Conservation (phyloP, 2,888 invertebrate species). For the Harpalus rubripes region DNA sequence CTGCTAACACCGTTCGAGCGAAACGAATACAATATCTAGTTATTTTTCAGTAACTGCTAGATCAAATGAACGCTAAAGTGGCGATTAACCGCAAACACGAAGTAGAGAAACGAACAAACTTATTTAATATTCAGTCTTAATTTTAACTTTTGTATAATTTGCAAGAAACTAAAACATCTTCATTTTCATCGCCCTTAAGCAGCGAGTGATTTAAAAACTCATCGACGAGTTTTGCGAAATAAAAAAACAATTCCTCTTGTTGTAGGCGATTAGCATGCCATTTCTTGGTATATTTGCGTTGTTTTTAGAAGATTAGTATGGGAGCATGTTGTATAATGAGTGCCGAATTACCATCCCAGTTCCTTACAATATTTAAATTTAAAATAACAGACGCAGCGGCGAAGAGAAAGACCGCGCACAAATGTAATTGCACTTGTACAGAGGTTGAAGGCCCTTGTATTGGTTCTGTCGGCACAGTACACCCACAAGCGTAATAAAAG, state of each 20-base stretch:
- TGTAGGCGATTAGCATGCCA: slow-evolving; percentile 31
- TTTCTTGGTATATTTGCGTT: slow-evolving; percentile 22
- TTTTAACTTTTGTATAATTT: too few species aligned
- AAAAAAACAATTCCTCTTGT: not conserved
- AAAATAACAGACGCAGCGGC: slow-evolving; percentile 17
- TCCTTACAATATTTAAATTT: slow-evolving; percentile 44
- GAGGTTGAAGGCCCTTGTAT: slow-evolving; percentile 22
- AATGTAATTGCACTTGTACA: slow-evolving; percentile 34
- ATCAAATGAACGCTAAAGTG: too few species aligned
- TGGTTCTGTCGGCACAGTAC: slow-evolving; percentile 10
- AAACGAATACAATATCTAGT: too few species aligned
- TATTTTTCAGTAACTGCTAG: too few species aligned
- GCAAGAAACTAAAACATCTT: not conserved
- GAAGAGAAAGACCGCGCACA: not conserved
- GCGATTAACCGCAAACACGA: too few species aligned
- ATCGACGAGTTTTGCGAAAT: not conserved
- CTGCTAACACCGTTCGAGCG: too few species aligned
- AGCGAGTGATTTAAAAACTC: not conserved
- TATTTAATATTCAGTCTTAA: too few species aligned
- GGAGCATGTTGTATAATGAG: slow-evolving; percentile 46
- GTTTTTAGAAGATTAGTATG: slow-evolving; percentile 57
- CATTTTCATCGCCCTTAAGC: not conserved
- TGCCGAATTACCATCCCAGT: slow-evolving; percentile 55
- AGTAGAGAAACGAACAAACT: too few species aligned
- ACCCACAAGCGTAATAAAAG: slow-evolving; percentile 13